Evolutionary conservation across 1,140 invertebrate genomes (phyloP).

Genomic region (Hormaphis cornu): DNA sequence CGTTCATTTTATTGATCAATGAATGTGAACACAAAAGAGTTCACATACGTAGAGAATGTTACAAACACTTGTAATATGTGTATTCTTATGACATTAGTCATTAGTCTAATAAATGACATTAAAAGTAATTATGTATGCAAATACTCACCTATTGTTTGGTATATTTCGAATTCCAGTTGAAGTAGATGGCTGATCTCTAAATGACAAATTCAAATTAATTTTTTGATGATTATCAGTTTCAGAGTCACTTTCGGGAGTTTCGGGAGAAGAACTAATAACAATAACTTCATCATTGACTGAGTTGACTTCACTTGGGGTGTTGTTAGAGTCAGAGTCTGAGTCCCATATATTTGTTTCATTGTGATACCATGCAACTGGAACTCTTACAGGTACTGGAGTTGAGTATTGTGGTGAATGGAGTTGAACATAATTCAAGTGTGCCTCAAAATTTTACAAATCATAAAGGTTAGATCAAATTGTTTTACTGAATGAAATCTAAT

Average conservation of each 20-base stretch:
- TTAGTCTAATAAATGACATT: no score
- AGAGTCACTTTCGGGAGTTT: neutral
- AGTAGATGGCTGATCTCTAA: conserved; percentile 12
- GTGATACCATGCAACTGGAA: no score
- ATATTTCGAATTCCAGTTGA: conserved; percentile 18
- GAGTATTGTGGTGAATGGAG: neutral
- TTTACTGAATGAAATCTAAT: neutral
- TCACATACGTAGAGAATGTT: no score
- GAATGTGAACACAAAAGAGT: no score
- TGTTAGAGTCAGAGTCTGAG: neutral
- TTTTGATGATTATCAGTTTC: neutral
- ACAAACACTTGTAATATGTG: no score
- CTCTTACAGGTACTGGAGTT: neutral
- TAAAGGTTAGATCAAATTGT: neutral
- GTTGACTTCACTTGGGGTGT: neutral
- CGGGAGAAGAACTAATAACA: neutral
- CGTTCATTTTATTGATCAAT: no score
- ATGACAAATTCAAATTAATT: neutral
- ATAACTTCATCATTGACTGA: neutral
- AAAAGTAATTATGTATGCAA: no score
- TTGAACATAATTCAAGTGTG: neutral
- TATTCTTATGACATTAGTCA: no score
- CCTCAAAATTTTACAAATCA: neutral
- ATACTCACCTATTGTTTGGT: neutral
- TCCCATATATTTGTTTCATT: conserved; percentile 8